These are phyloP conservation scores for Stegodyphus mimosarum DNA, from an alignment of 1,140 invertebrate genomes.

Conservation along the genomic window DNA sequence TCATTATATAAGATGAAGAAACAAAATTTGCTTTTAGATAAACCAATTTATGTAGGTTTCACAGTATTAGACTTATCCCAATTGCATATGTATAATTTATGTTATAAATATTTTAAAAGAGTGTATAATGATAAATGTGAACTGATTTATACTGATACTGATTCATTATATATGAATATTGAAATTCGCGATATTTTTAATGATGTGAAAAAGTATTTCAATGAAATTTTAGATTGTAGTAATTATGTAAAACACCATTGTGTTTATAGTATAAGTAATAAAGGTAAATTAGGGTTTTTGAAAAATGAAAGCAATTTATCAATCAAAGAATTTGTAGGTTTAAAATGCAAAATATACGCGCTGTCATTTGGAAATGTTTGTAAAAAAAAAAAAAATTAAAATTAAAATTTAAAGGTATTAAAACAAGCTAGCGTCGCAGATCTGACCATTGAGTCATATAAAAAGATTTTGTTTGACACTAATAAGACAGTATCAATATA, in stretches of 20 bases:
- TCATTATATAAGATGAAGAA: conserved; percentile 48
- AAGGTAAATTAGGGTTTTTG: neutral
- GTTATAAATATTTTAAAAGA: neutral
- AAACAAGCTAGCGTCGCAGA: no score
- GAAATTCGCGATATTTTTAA: neutral
- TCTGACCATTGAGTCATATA: no score
- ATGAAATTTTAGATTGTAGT: neutral
- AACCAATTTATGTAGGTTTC: conserved; percentile 62
- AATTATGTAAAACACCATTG: neutral
- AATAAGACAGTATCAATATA: no score
- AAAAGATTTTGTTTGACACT: no score
- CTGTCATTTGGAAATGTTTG: no score
- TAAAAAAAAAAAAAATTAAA: no score
- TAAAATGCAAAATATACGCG: neutral
- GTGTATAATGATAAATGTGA: neutral
- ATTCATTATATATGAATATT: neutral
- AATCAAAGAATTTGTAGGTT: neutral
- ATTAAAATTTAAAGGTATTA: no score
- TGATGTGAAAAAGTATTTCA: neutral
- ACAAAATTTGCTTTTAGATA: conserved; percentile 59
- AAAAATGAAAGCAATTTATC: neutral
- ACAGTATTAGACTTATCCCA: neutral
- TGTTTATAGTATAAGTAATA: neutral
- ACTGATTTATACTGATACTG: neutral
- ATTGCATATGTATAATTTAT: neutral